Base-by-base conservation (phyloP, 1,140 invertebrate species). In the Drosophila melanica region DNA sequence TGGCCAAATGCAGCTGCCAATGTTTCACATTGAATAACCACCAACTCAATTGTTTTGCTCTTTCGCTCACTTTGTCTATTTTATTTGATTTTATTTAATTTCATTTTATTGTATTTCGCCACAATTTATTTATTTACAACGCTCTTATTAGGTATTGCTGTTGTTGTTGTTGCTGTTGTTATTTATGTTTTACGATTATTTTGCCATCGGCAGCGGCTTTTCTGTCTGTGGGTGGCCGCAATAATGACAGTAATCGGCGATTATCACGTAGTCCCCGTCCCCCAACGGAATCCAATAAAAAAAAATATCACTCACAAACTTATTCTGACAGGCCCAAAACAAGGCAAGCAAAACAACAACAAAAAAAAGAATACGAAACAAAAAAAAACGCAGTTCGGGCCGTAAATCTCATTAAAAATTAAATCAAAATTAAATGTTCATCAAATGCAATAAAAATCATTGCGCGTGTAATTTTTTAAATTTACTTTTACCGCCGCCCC, bases 391-490 rank as follows among this genome's bases (percentile, higher is more conserved):
- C 50, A 53, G 14, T 55, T 64, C 41, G 55, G 67, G 60, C 70
- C 60, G 70, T 57, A 68, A 68, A 68, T 66, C 78, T 84, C 80
- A 84, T 82, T 84, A 77, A 84, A 84, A 84, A 84, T 84, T 77
- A 84, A 84, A 84, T 84, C 76, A 79, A 84, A 84, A 84, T 84
- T 73, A 84, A 84, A 84, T 84, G 80, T 66, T 84, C 77, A 79
- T 84, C 76, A 84, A 84, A 77, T 84, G 72, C 80, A 84, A 84
- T 84, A 84, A 84, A 79, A 84, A 53, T 82, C 71, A 71, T 71
- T 66, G 69, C 50, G 77, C 62, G 64, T 67, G 53, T 53, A 51
- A 76, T 60, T 73, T 77, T 73, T 58, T 47, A n/a, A 44, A 67
- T 60, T 23, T 67, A 37, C 37, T 27, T 68, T 48, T 37, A 8